Evolutionary conservation across 2,797 vertebrate species (phyloP), one percentile per base, ranked within the genome.

Genomic region (Lateolabrax maculatus): DNA sequence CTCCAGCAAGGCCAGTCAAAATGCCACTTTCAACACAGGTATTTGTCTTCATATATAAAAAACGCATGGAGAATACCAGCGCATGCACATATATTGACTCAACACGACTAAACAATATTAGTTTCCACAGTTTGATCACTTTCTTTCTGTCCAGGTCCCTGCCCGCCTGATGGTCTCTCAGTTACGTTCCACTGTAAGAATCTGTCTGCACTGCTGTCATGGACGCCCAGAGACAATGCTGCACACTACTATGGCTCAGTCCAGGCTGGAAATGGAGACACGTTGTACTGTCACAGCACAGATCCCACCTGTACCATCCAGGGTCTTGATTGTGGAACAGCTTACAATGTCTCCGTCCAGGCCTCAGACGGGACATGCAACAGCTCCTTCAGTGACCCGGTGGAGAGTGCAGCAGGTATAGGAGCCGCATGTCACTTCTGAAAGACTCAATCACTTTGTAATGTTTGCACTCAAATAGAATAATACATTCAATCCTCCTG

Each of bases 331-430:
- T 96, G 95, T 44, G 95, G 95, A 31, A 41, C 65, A 0, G 39
- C 83, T 29, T 96, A 96, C 81, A 95, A 94, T 73, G 94, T 96
- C 83, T 92, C 94, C 4, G 94, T 96, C 27, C 85, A 90, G 84
- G 94, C 91, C 31, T 94, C 90, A 2, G 89, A 95, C 16, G 89
- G 92, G 43, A 72, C 53, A 7, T 96, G 95, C 87, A 96, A 95
- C 90, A 95, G 94, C 85, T 93, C 95, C 65, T 80, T 83, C 70
- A 95, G 93, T 60, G 72, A 85, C 13, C 70, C 90, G 0, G 58
- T 90, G 58, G 72, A 76, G 63, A 72, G 6, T 8, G 92, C 91
- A 79, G 91, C 92, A 93, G 95, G 96, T 96, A 94, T 3, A 27
- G 18, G 0, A 76, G n/a, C 52, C 36, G 16, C 55, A 19, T n/a